These are phyloP conservation scores for Forbesichthys agassizii DNA, from an alignment of 2,113 vertebrate genomes.

Conservation along the genomic window DNA sequence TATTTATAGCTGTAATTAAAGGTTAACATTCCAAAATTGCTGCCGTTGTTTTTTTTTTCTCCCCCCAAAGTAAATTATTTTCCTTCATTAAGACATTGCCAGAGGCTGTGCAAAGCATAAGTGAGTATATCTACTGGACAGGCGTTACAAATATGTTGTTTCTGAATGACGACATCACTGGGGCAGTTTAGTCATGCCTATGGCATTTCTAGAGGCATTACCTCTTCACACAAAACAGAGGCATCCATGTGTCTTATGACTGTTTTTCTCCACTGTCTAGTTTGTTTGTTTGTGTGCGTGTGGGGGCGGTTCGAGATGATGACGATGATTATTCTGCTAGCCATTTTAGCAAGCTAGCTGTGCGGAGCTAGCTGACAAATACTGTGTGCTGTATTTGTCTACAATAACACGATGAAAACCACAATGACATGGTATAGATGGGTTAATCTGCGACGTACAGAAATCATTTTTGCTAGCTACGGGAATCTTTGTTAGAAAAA, in stretches of 20 bases:
- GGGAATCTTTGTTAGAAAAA: slow-evolving; percentile 3
- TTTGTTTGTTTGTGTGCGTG: background rate
- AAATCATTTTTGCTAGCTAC: slow-evolving; percentile 36
- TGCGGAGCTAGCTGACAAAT: slow-evolving; percentile 48
- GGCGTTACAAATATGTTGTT: background rate
- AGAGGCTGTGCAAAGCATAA: slow-evolving; percentile 1
- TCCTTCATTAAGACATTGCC: background rate
- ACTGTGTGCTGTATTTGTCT: slow-evolving; percentile 39
- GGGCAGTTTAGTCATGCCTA: background rate
- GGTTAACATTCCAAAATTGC: background rate
- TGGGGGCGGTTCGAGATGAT: slow-evolving; percentile 59
- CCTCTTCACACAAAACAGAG: background rate
- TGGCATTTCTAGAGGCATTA: background rate
- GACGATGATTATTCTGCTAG: slow-evolving; percentile 45
- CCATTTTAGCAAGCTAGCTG: slow-evolving; percentile 39
- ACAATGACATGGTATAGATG: slow-evolving; percentile 25
- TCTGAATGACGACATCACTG: background rate
- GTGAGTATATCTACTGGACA: slow-evolving; percentile 1
- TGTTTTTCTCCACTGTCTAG: background rate
- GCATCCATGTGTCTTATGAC: slow-evolving; percentile 21
- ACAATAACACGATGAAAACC: slow-evolving; percentile 43
- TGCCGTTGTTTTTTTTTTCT: background rate
- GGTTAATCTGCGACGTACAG: slow-evolving; percentile 13
- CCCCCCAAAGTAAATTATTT: no score
- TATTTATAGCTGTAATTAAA: background rate